Evolutionary conservation across 1,140 invertebrate species (phyloP).

Genomic region (Ganaspis sp.): DNA sequence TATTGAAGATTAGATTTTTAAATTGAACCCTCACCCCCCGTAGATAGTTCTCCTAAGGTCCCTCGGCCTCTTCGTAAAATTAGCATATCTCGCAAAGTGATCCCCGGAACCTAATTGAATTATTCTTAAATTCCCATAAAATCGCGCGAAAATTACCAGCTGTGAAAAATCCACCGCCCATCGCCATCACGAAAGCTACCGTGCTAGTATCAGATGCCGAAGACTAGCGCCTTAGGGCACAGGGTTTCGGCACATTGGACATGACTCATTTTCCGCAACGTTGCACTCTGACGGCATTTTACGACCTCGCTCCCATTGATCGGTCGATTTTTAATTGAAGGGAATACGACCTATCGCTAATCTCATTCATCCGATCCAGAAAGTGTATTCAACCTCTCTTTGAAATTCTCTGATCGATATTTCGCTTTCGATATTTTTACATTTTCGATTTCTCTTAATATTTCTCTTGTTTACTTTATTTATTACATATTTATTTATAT

Average conservation of each 20-base stretch:
- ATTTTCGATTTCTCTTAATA: too few species aligned
- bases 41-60: constrained; percentile 53
- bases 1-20: constrained; percentile 77
- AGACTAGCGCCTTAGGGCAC: constrained; percentile 43
- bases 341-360: constrained; percentile 24
- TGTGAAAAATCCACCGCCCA: constrained; percentile 37
- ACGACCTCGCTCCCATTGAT: constrained; percentile 49
- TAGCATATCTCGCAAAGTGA: constrained; percentile 76
- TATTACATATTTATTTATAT: too few species aligned
- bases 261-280: constrained; percentile 75
- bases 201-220: constrained; percentile 40
- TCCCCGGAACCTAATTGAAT: constrained; percentile 76
- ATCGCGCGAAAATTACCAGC: constrained; percentile 74
- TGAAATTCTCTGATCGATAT: too few species aligned
- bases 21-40: constrained; percentile 66
- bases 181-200: constrained; percentile 45
- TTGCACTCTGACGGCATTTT: constrained; percentile 63
- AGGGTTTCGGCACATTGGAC: constrained; percentile 63
- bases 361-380: constrained; percentile 25
- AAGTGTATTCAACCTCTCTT: too few species aligned
- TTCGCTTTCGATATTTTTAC: too few species aligned
- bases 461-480: too few species aligned
- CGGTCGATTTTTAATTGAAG: constrained; percentile 57
- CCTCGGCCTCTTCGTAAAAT: constrained; percentile 64
- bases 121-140: constrained; percentile 78